Evolutionary conservation across 2,888 invertebrate species (phyloP), one percentile per base, ranked within the genome.

Genomic region (Aethes cnicana): DNA sequence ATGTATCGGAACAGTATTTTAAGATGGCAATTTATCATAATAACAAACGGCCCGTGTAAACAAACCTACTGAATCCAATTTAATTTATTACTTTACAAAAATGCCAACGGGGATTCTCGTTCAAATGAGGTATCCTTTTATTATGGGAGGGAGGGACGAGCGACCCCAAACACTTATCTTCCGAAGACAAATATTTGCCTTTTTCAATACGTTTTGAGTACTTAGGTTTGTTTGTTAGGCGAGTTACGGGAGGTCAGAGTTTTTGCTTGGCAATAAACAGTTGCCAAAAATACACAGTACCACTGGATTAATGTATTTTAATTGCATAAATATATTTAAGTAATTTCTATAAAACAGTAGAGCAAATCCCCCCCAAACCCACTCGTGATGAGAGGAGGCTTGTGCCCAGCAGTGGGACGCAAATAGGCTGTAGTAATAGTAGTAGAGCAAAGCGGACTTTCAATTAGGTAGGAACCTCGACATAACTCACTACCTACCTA

Each of bases 71-170:
- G 17, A 37, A 44, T 50, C 43, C 43, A 43, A 44, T 50, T 50
- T 50, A 50, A 50, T 50, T 50, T 50, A 50, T 44, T 37, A 50
- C 43, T 37, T 50, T 30, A 17, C 50, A 50, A 50, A 50, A 50
- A 50, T 36, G 36, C 43, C 28, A 37, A 30, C 36, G 30, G 50
- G 39, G 50, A 23, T 50, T 50, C 37, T 50, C 43, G 36, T 50
- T 50, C 44, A 50, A 37, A 43, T 37, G 37, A 50, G 50, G 50
- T 50, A 50, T 44, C 43, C 50, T 37, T 50, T 28, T 50, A 44
- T 50, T 28, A 30, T 17, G 43, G 23, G 37, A 14, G 9, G 9
- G n/a, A 43, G 36, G 23, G 36, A 12, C 50, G 43, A 30, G 17
- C 37, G 43, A 50, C 50, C 50, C 50, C 37, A 37, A 43, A 43